Evolutionary conservation across 2,113 vertebrate species (phyloP).

Genomic region (Ictalurus punctatus): DNA sequence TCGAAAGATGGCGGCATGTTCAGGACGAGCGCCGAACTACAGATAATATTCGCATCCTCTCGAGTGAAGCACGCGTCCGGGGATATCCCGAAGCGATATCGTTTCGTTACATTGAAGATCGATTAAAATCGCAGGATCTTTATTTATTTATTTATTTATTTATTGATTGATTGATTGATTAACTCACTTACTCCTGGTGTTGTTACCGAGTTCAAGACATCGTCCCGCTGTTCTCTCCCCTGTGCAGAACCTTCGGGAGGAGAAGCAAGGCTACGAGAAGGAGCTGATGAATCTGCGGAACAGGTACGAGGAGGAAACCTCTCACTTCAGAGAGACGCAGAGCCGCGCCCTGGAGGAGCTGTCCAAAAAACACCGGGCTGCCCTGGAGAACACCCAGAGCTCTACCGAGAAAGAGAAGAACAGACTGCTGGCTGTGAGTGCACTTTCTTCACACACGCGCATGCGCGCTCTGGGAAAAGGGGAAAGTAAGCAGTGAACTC

Average conservation of each 20-base stretch:
- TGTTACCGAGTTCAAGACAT: background rate
- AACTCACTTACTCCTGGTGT: background rate
- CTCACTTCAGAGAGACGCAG: slow-evolving; percentile 86
- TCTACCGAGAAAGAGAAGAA: slow-evolving; percentile 85
- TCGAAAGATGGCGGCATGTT: no score
- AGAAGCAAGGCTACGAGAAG: slow-evolving; percentile 87
- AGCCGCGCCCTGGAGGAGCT: slow-evolving; percentile 89
- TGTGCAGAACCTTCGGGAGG: slow-evolving; percentile 85
- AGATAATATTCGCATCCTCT: no score
- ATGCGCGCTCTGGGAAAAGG: background rate
- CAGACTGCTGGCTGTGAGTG: slow-evolving; percentile 84
- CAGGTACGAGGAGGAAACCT: slow-evolving; percentile 84
- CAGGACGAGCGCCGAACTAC: no score
- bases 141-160: no score
- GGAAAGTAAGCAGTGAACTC: background rate
- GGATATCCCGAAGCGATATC: no score
- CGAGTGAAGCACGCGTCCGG: no score
- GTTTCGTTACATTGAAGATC: no score
- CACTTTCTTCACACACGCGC: background rate
- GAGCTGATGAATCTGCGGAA: slow-evolving; percentile 81
- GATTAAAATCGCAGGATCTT: no score
- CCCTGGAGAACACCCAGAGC: slow-evolving; percentile 82
- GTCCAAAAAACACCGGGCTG: slow-evolving; percentile 85
- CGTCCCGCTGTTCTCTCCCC: background rate
- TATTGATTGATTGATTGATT: background rate